A percentile compares a stretch with the other conserved stretches of the same genome.
phyloP scores from a whole-genome alignment of 2,888 invertebrate genomes.

The Philereme transversata region DNA sequence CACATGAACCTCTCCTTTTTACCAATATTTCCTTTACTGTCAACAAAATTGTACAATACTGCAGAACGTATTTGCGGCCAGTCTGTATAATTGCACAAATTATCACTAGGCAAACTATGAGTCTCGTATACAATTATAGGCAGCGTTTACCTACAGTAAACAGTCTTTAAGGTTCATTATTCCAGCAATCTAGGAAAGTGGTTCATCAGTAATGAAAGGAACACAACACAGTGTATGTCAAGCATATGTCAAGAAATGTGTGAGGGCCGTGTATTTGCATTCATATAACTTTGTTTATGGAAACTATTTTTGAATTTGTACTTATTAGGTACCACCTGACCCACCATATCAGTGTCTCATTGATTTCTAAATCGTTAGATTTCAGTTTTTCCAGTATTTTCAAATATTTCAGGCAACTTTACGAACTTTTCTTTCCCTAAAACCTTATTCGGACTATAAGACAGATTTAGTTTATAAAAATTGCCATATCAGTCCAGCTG shows the following conservation, averaged over 20 bases:
- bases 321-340: too few species aligned
- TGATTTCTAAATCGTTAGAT: too few species aligned
- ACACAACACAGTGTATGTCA: not conserved
- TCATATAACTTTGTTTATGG: conserved; percentile 5
- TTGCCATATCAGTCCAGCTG: too few species aligned
- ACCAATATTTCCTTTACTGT: too few species aligned
- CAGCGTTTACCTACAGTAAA: conserved; percentile 21
- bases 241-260: conserved; percentile 5
- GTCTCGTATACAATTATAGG: conserved; percentile 14
- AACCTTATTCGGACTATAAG: too few species aligned
- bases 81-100: conserved; percentile 12
- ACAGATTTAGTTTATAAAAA: too few species aligned
- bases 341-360: too few species aligned
- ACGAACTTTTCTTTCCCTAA: too few species aligned
- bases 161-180: conserved; percentile 25
- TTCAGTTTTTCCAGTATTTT: too few species aligned
- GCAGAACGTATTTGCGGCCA: not conserved
- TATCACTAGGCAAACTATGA: not conserved
- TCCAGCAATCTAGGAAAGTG: conserved; percentile 16
- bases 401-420: too few species aligned
- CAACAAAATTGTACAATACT: too few species aligned
- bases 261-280: conserved; percentile 9
- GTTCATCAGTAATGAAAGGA: conserved; percentile 12
- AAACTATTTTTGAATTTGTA: not conserved
- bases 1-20: too few species aligned